Evolutionary conservation across 2,888 invertebrate genomes (phyloP).

Genomic region (Orthosia cruda): DNA sequence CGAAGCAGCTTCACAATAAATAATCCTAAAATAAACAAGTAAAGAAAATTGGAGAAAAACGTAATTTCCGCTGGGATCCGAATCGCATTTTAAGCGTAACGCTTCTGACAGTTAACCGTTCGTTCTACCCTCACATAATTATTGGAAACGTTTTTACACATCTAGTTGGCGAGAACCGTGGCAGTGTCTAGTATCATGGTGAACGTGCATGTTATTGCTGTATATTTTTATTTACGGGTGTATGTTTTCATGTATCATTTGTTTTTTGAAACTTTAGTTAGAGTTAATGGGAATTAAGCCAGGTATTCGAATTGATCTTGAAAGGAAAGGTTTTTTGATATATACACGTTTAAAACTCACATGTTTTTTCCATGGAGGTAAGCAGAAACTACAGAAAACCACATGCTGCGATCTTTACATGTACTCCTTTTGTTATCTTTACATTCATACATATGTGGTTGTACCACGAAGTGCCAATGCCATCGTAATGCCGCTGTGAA

Average conservation of each 20-base stretch:
- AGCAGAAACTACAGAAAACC: too few species aligned
- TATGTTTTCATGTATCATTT: background rate
- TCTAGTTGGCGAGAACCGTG: conserved; percentile 34
- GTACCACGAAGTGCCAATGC: too few species aligned
- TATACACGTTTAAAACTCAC: too few species aligned
- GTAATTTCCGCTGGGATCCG: conserved; percentile 71
- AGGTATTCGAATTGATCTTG: background rate
- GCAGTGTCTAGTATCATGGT: conserved; percentile 8
- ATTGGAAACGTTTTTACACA: conserved; percentile 64
- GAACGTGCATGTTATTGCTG: conserved; percentile 29
- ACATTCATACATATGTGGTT: too few species aligned
- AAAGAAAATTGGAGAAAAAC: conserved; percentile 68
- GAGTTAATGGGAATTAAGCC: background rate
- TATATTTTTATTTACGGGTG: background rate
- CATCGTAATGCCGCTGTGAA: too few species aligned
- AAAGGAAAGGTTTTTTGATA: too few species aligned
- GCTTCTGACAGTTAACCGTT: conserved; percentile 60
- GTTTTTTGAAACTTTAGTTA: background rate
- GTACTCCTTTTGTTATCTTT: too few species aligned
- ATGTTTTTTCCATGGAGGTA: too few species aligned
- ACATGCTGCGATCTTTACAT: too few species aligned
- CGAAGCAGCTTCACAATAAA: conserved; percentile 46
- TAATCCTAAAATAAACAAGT: conserved; percentile 59
- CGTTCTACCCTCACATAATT: conserved; percentile 64
- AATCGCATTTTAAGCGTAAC: conserved; percentile 68